Conservation (phyloP, 1,140 invertebrate species). For the Holcopasites calliopsidis region DNA sequence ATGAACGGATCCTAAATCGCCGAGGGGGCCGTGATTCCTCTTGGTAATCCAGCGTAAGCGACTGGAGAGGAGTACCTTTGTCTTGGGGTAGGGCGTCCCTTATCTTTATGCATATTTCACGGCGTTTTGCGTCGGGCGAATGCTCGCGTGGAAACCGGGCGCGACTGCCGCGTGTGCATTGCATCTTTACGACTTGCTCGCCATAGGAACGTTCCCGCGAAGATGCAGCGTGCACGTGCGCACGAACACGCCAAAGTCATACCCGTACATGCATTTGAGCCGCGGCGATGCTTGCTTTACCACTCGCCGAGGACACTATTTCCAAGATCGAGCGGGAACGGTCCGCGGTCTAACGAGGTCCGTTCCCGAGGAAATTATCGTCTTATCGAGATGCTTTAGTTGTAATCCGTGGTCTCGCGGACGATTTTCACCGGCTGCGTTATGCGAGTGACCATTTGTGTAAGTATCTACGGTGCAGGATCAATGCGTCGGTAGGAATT, state of each 20-base stretch:
- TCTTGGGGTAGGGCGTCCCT: conserved; percentile 50
- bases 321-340: conserved; percentile 28
- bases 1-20: conserved; percentile 46
- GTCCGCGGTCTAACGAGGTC: conserved; percentile 22
- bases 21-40: conserved; percentile 32
- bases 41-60: conserved; percentile 45
- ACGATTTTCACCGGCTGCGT: neutral
- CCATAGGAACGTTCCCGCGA: neutral
- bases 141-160: conserved; percentile 25
- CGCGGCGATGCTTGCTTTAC: conserved; percentile 12
- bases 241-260: neutral
- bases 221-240: conserved; percentile 21
- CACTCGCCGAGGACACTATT: conserved; percentile 32
- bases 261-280: conserved; percentile 9
- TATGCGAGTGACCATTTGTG: neutral
- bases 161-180: conserved; percentile 13
- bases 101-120: conserved; percentile 61
- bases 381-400: conserved; percentile 1
- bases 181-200: conserved; percentile 32
- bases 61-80: conserved; percentile 44
- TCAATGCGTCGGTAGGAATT: too few species aligned
- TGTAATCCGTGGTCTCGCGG: too few species aligned
- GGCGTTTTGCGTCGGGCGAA: conserved; percentile 29
- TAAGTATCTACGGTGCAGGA: too few species aligned
- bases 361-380: conserved; percentile 18